Conservation (phyloP, 1,140 invertebrate genomes). For the Microplitis mediator region DNA sequence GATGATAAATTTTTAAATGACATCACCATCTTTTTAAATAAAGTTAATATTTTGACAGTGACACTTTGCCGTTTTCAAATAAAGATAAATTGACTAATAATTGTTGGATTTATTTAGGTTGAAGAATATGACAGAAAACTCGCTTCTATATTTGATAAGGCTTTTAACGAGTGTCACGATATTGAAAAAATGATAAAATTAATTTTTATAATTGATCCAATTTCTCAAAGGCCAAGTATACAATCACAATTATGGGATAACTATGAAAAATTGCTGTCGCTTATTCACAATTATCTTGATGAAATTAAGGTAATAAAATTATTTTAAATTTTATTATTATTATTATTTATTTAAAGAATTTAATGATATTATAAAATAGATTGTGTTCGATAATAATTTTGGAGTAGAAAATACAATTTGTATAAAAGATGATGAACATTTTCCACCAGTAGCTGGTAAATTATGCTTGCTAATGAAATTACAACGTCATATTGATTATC, state of each 20-base stretch:
- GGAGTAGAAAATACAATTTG: slow-evolving; percentile 56
- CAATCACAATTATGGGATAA: slow-evolving; percentile 69
- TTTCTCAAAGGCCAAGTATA: slow-evolving; percentile 76
- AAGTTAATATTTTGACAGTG: slow-evolving; percentile 28
- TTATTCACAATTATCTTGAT: slow-evolving; percentile 72
- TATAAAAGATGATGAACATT: slow-evolving; percentile 69
- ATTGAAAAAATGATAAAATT: slow-evolving; percentile 72
- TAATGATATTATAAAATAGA: slow-evolving; percentile 33
- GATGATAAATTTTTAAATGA: slow-evolving; percentile 67
- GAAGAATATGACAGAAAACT: slow-evolving; percentile 76
- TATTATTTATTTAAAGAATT: neutral
- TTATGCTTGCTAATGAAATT: slow-evolving; percentile 77
- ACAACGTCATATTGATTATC: slow-evolving; percentile 65
- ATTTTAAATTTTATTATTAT: neutral
- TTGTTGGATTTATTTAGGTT: slow-evolving; percentile 51
- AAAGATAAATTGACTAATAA: slow-evolving; percentile 62
- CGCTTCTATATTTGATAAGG: slow-evolving; percentile 76
- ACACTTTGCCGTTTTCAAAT: neutral
- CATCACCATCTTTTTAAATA: slow-evolving; percentile 54
- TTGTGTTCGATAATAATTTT: slow-evolving; percentile 48
- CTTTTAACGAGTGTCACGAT: slow-evolving; percentile 78
- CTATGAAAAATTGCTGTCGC: slow-evolving; percentile 64
- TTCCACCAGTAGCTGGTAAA: slow-evolving; percentile 75
- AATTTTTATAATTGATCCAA: slow-evolving; percentile 74
- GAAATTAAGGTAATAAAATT: slow-evolving; percentile 64